Evolutionary conservation across 2,797 vertebrate species (phyloP).

Genomic region (Limnodromus scolopaceus): DNA sequence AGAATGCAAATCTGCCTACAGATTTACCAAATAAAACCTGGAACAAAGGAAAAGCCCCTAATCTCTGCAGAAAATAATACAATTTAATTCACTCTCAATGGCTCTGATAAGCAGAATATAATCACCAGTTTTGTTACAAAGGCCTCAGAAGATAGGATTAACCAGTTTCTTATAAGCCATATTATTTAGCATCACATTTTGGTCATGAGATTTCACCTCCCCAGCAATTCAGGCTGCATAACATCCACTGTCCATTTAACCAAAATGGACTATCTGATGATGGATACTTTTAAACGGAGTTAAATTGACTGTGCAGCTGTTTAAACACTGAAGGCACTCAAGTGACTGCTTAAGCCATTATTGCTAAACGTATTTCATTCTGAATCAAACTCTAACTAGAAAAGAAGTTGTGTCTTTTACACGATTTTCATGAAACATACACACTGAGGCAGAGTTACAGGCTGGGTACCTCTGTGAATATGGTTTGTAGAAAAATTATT

Average conservation of each 20-base stretch:
- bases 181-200: background rate
- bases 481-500: background rate
- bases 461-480: background rate
- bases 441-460: background rate
- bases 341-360: background rate
- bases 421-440: background rate
- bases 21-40: background rate
- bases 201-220: background rate
- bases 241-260: background rate
- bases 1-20: background rate
- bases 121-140: background rate
- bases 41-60: background rate
- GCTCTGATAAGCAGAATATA: background rate
- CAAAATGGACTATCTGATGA: background rate
- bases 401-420: background rate
- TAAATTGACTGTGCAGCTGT: conserved; percentile 22
- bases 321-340: conserved; percentile 29
- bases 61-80: background rate
- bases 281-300: background rate
- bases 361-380: background rate
- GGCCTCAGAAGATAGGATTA: background rate
- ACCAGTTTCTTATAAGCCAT: background rate
- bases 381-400: background rate
- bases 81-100: background rate
- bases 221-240: background rate